phyloP scores from a whole-genome alignment of 1,140 invertebrate species.

The Venturia canescens region DNA sequence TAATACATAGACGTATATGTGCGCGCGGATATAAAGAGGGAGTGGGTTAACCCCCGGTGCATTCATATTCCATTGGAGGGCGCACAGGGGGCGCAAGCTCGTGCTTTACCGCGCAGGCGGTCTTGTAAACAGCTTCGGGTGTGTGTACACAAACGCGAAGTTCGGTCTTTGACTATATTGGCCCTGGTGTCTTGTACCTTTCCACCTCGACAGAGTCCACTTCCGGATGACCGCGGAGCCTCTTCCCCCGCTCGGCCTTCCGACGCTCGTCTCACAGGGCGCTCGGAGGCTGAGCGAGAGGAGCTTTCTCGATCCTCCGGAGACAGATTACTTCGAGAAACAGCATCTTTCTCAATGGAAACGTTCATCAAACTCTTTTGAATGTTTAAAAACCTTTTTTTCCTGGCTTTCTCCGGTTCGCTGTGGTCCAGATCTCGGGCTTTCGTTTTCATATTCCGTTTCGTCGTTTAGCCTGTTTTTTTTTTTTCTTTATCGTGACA shows the following conservation, averaged over 20 bases:
- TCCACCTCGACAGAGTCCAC: slow-evolving; percentile 5
- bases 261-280: no score
- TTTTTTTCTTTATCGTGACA: no score
- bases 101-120: slow-evolving; percentile 2
- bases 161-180: slow-evolving; percentile 13
- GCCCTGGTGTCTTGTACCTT: slow-evolving; percentile 6
- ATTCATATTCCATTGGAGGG: slow-evolving; percentile 40
- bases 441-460: no score
- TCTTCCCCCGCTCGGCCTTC: not conserved
- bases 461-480: no score
- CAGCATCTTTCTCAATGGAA: no score
- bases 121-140: slow-evolving; percentile 34
- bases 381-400: no score
- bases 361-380: no score
- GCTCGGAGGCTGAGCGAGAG: not conserved
- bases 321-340: no score
- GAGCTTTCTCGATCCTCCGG: not conserved
- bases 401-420: no score
- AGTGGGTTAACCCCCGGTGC: slow-evolving; percentile 39
- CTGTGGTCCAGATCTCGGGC: no score
- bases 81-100: not conserved
- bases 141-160: slow-evolving; percentile 33
- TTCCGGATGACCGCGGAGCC: not conserved
- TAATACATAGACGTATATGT: slow-evolving; percentile 16
- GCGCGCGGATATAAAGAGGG: not conserved